phyloP scores from a whole-genome alignment of 2,888 invertebrate species.

The Scaptomyza polygonia region DNA sequence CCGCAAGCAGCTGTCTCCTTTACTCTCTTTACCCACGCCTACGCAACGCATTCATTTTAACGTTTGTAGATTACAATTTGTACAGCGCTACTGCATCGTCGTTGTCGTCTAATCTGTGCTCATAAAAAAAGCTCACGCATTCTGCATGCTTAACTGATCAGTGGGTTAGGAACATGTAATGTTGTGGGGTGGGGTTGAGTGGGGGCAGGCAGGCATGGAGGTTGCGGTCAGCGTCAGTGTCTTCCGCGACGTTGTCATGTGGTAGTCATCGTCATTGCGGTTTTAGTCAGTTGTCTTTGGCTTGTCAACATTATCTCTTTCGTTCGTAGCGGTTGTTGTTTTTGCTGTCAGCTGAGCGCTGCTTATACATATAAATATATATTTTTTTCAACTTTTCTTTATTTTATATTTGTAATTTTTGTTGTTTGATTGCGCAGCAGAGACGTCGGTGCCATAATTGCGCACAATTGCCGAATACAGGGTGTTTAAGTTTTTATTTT shows the following conservation, averaged over 20 bases:
- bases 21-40: slow-evolving; percentile 3
- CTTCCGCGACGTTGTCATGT: slow-evolving; percentile 49
- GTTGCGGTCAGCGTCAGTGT: slow-evolving; percentile 25
- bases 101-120: slow-evolving; percentile 43
- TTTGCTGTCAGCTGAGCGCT: slow-evolving; percentile 33
- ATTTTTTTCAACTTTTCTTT: slow-evolving; percentile 29
- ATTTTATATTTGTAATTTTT: slow-evolving; percentile 37
- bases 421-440: slow-evolving; percentile 55
- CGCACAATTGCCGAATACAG: slow-evolving; percentile 75
- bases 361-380: slow-evolving; percentile 6
- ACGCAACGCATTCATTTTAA: slow-evolving; percentile 24
- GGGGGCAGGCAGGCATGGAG: not conserved
- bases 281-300: slow-evolving; percentile 43
- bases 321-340: slow-evolving; percentile 38
- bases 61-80: slow-evolving; percentile 34
- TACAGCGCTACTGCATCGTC: slow-evolving; percentile 25
- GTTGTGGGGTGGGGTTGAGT: not conserved
- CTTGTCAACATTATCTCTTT: slow-evolving; percentile 72
- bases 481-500: slow-evolving; percentile 61
- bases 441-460: slow-evolving; percentile 58
- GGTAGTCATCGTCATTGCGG: slow-evolving; percentile 48
- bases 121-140: slow-evolving; percentile 46
- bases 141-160: slow-evolving; percentile 50
- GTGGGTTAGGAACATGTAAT: not conserved
- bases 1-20: slow-evolving; percentile 25